phyloP scores from a whole-genome alignment of 2,797 vertebrate species.

The Lerista edwardsae region DNA sequence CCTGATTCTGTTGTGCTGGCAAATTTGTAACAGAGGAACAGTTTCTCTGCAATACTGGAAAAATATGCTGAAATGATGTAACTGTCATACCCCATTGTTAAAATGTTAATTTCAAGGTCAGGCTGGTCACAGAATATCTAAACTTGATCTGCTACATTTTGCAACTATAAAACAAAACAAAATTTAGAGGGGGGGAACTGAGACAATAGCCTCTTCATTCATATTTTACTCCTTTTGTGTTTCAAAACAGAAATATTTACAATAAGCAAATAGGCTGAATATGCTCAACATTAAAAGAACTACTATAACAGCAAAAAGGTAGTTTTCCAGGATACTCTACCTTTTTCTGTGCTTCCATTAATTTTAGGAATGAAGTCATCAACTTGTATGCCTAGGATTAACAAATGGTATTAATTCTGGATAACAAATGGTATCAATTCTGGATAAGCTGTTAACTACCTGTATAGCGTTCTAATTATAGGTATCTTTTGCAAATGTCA shows the following conservation, averaged over 20 bases:
- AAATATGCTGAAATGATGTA: background rate
- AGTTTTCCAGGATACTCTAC: slow-evolving; percentile 78
- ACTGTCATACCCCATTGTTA: background rate
- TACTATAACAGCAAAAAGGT: slow-evolving; percentile 57
- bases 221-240: background rate
- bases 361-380: slow-evolving; percentile 88
- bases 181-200: background rate
- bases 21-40: background rate
- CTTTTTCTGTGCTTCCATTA: slow-evolving; percentile 86
- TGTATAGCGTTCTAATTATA: slow-evolving; percentile 8
- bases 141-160: background rate
- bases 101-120: background rate
- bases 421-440: slow-evolving; percentile 76
- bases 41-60: background rate
- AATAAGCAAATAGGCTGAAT: slow-evolving; percentile 30
- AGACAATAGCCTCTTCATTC: background rate
- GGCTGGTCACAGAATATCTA: background rate
- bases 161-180: background rate
- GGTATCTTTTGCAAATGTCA: background rate
- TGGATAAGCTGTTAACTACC: slow-evolving; percentile 49
- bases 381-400: slow-evolving; percentile 86
- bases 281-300: slow-evolving; percentile 51
- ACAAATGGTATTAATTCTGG: slow-evolving; percentile 79
- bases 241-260: slow-evolving; percentile 5
- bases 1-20: background rate